These are phyloP conservation scores for Ochlodes sylvanus DNA, from an alignment of 2,888 invertebrate genomes.

Conservation along the genomic window DNA sequence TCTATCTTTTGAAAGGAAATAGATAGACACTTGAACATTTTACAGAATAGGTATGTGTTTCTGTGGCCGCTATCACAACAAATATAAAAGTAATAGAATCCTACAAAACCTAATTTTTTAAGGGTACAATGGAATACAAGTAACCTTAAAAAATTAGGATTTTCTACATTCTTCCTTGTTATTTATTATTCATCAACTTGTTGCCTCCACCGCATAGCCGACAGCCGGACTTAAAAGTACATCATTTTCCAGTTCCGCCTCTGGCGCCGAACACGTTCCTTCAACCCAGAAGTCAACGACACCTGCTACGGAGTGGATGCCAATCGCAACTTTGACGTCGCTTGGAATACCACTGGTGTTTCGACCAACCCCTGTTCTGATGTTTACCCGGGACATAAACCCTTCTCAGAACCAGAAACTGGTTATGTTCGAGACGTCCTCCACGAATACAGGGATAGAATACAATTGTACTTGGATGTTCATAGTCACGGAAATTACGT, in stretches of 20 bases:
- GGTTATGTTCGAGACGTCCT: slow-evolving; percentile 84
- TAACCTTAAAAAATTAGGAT: too few relatives aligned
- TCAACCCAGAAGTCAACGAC: slow-evolving; percentile 56
- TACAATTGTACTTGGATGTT: slow-evolving; percentile 88
- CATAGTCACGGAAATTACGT: slow-evolving; percentile 90
- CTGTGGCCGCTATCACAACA: too few relatives aligned
- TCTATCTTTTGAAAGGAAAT: too few relatives aligned
- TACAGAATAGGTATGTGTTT: too few relatives aligned
- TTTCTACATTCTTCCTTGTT: too few relatives aligned
- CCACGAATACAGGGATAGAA: slow-evolving; percentile 67
- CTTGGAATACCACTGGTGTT: slow-evolving; percentile 87
- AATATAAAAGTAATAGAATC: too few relatives aligned
- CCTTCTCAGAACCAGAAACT: slow-evolving; percentile 89
- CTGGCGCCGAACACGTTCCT: slow-evolving; percentile 88
- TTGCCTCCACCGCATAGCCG: too few relatives aligned
- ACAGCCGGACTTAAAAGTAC: too few relatives aligned
- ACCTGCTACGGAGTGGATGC: slow-evolving; percentile 89
- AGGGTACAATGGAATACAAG: too few relatives aligned
- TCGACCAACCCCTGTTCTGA: slow-evolving; percentile 86
- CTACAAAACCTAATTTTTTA: too few relatives aligned
- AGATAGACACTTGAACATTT: too few relatives aligned
- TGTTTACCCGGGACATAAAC: slow-evolving; percentile 84
- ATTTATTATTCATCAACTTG: too few relatives aligned
- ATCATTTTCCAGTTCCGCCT: slow-evolving; percentile 77
- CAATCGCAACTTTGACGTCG: slow-evolving; percentile 90